phyloP scores from a whole-genome alignment of 1,140 invertebrate genomes.

The Drosophila micromelanica region DNA sequence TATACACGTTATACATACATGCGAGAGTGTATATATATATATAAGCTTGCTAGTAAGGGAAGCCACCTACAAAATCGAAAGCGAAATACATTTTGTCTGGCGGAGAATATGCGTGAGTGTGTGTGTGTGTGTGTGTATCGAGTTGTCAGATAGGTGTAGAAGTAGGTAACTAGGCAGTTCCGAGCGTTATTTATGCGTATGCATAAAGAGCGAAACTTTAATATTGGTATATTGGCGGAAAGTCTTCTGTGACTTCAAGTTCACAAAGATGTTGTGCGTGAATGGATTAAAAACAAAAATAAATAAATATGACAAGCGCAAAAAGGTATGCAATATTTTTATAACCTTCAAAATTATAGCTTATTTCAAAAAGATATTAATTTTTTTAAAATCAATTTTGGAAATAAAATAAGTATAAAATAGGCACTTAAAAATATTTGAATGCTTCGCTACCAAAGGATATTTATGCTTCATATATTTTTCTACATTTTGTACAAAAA shows the following conservation, averaged over 20 bases:
- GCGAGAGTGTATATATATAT: neutral
- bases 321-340: neutral
- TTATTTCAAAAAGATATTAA: too few species aligned
- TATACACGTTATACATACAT: slow-evolving; percentile 10
- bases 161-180: slow-evolving; percentile 35
- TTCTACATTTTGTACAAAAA: too few species aligned
- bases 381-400: too few species aligned
- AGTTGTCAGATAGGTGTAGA: slow-evolving; percentile 26
- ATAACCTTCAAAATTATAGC: neutral
- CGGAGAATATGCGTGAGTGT: neutral
- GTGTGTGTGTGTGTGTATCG: slow-evolving; percentile 18
- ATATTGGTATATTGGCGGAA: neutral
- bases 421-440: too few species aligned
- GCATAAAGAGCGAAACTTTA: slow-evolving; percentile 5
- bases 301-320: neutral
- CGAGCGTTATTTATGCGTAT: slow-evolving; percentile 7
- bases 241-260: neutral
- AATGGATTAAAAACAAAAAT: neutral
- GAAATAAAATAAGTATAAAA: too few species aligned
- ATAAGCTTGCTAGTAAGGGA: neutral
- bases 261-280: slow-evolving; percentile 4
- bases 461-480: too few species aligned
- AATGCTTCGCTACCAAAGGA: too few species aligned
- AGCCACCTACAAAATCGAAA: slow-evolving; percentile 67
- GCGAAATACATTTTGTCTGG: slow-evolving; percentile 60